Conservation (phyloP, 1,140 invertebrate genomes). For the Hypothenemus hampei region DNA sequence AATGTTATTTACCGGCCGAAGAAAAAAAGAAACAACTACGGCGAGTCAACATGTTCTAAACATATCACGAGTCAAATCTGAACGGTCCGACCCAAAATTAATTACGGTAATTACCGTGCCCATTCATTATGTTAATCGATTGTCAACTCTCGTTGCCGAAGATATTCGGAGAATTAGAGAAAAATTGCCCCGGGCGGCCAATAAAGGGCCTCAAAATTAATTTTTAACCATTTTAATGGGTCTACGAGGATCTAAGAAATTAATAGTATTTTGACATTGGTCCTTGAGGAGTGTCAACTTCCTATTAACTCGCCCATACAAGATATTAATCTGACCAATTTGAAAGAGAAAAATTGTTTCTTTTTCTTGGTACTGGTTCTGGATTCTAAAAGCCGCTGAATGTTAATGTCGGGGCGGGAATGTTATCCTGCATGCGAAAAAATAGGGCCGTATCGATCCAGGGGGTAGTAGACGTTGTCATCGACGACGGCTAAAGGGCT, state of each 20-base stretch:
- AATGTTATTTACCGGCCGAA: neutral
- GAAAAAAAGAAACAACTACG: too few relatives aligned
- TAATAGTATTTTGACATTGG: too few relatives aligned
- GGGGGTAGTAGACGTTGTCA: neutral
- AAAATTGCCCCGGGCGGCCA: conserved; percentile 1
- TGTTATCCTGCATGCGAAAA: neutral
- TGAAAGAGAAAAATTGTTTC: too few relatives aligned
- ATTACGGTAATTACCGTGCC: conserved; percentile 3
- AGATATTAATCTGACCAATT: too few relatives aligned
- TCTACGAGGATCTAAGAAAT: too few relatives aligned
- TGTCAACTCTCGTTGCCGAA: neutral
- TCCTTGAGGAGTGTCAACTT: too few relatives aligned
- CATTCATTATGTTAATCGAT: conserved; percentile 17
- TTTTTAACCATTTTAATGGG: too few relatives aligned
- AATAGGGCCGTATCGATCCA: conserved; percentile 17
- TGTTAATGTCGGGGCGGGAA: neutral
- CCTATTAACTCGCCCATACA: too few relatives aligned
- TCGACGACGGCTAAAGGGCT: conserved; percentile 13
- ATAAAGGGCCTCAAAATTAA: conserved; percentile 6
- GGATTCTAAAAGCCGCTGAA: too few relatives aligned
- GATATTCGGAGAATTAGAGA: conserved; percentile 3
- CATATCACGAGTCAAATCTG: conserved; percentile 8
- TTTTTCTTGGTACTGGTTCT: too few relatives aligned
- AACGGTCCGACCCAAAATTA: conserved; percentile 7
- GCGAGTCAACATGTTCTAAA: neutral